These are phyloP conservation scores for Pristionchus fissidentatus DNA, from an alignment of 2,888 invertebrate genomes.

Conservation along the genomic window DNA sequence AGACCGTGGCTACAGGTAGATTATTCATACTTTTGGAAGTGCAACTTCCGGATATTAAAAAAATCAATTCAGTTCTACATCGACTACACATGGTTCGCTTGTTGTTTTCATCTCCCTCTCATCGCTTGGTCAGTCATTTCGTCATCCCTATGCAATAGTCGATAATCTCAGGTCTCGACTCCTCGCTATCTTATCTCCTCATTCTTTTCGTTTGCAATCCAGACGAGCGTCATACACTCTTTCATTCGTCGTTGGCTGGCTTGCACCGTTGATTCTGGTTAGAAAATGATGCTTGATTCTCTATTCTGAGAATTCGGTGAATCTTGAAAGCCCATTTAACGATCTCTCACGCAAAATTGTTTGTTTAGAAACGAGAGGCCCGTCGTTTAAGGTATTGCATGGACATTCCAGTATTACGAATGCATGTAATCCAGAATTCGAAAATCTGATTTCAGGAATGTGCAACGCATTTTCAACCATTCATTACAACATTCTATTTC, in stretches of 20 bases:
- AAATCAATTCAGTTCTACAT: slow-evolving; percentile 7
- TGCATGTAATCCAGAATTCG: background rate
- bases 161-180: slow-evolving; percentile 10
- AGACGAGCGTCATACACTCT: background rate
- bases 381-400: no score
- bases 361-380: background rate
- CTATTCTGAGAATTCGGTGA: background rate
- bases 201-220: slow-evolving; percentile 2
- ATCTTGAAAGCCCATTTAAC: background rate
- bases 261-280: background rate
- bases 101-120: slow-evolving; percentile 39
- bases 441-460: background rate
- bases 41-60: background rate
- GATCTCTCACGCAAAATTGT: background rate
- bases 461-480: slow-evolving; percentile 25
- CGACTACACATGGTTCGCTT: slow-evolving; percentile 35
- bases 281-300: background rate
- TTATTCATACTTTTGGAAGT: background rate
- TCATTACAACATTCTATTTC: slow-evolving; percentile 31
- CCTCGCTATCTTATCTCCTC: slow-evolving; percentile 16
- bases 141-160: no score
- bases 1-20: slow-evolving; percentile 4
- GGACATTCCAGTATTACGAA: background rate
- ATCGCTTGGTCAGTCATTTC: background rate
- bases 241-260: background rate